A percentile compares a stretch with the other conserved stretches of the same genome.
phyloP scores from a whole-genome alignment of 2,113 vertebrate species.

The Thamnaconus septentrionalis region DNA sequence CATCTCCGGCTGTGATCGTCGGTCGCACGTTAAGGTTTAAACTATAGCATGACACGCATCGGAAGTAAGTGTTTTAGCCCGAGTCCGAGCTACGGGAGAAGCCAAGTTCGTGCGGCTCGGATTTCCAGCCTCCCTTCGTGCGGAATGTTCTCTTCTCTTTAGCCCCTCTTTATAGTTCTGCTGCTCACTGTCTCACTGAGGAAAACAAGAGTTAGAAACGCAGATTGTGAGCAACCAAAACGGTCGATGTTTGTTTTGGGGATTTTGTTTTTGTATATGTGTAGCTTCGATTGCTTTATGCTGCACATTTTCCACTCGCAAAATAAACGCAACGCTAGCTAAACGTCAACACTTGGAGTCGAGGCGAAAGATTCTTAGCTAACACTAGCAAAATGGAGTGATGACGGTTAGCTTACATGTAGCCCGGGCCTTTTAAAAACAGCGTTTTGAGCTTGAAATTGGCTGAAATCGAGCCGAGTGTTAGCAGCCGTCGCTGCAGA shows the following conservation, averaged over 20 bases:
- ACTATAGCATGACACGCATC: constrained; percentile 61
- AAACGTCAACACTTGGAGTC: neutral
- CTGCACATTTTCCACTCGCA: neutral
- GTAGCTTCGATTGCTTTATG: too few relatives aligned
- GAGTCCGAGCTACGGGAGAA: neutral
- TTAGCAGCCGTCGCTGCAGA: neutral
- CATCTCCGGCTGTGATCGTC: constrained; percentile 32
- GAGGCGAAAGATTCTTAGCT: constrained; percentile 38
- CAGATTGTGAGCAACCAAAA: too few relatives aligned
- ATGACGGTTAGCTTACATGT: neutral
- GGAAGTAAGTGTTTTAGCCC: constrained; percentile 46
- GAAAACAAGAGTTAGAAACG: neutral
- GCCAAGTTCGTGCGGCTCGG: constrained; percentile 20
- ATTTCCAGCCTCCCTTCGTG: neutral
- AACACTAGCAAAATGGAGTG: constrained; percentile 41
- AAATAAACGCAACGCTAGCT: neutral
- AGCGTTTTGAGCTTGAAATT: neutral
- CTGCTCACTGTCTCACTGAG: neutral
- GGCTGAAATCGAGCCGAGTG: neutral
- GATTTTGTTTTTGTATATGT: too few relatives aligned
- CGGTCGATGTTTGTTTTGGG: too few relatives aligned
- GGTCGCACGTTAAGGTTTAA: constrained; percentile 43
- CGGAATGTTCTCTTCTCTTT: neutral
- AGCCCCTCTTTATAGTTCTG: neutral
- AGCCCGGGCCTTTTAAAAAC: constrained; percentile 31